Evolutionary conservation across 2,797 vertebrate species (phyloP), one percentile per base, ranked within the genome.

Genomic region (Philypnodon macrostomus): DNA sequence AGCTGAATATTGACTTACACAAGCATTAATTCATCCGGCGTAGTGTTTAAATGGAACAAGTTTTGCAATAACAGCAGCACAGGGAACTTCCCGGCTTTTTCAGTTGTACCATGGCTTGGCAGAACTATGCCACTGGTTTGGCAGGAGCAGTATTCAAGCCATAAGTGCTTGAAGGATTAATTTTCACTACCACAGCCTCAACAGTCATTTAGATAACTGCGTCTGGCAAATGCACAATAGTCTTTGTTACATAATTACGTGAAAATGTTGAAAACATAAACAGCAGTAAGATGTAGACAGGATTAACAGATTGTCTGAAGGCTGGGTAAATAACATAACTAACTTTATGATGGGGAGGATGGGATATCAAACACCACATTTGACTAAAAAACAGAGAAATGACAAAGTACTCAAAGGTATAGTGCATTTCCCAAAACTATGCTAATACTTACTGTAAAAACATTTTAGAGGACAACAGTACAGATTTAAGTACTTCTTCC

Each of bases 1-100:
- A n/a, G n/a, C n/a, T 77, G 66, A 71, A 79, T 67, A 68, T 65
- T 62, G 54, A 55, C 57, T 72, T 73, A 72, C 65, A 70, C 72
- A 62, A 73, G 52, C 49, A 39, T 36, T 53, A 63, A 56, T 46
- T 58, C 58, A 56, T 80, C 69, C 71, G 71, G 56, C 66, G 37
- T 57, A 58, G 49, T 15, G 44, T 63, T 54, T 74, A 53, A 31
- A 30, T 55, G 41, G 58, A 63, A 51, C 53, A 65, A 56, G 38
- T 72, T 82, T 76, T 70, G 50, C 58, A 73, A 77, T 62, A 66
- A 61, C 56, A 30, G 8, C 63, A 47, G 36, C n/a, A n/a, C n/a
- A 3, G 47, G 73, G 67, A 75, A 80, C 74, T 72, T 75, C 70
- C 57, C 59, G 12, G 42, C 54, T 46, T 50, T 71, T 65, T 50